Evolutionary conservation across 2,888 invertebrate species (phyloP).

Genomic region (Aplocera efformata): DNA sequence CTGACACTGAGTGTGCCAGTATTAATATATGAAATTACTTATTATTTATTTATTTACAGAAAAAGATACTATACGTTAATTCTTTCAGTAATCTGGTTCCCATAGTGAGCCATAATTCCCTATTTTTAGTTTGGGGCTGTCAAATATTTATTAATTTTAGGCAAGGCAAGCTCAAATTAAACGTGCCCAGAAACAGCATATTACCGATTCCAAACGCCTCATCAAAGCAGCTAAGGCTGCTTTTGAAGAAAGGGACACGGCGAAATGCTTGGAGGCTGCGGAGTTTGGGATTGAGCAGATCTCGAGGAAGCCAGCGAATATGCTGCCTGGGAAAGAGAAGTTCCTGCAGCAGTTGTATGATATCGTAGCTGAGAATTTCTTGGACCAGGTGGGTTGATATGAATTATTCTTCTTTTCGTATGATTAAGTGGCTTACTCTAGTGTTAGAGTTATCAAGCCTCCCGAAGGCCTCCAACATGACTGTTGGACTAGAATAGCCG

Average conservation of each 20-base stretch:
- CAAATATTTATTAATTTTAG: no score
- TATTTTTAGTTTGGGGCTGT: no score
- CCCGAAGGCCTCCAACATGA: background rate
- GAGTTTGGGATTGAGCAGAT: conserved; percentile 71
- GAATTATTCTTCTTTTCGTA: no score
- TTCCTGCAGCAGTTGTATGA: conserved; percentile 57
- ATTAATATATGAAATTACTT: no score
- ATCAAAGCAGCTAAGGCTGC: conserved; percentile 43
- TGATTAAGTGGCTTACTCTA: no score
- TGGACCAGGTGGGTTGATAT: conserved; percentile 55
- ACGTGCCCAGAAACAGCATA: conserved; percentile 55
- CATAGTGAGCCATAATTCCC: no score
- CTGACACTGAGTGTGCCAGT: no score
- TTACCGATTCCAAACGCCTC: conserved; percentile 57
- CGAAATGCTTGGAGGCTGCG: conserved; percentile 60
- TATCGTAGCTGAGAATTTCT: conserved; percentile 58
- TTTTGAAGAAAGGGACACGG: conserved; percentile 52
- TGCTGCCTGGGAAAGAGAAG: conserved; percentile 64
- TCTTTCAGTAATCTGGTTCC: no score
- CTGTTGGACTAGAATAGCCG: no score
- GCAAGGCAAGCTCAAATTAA: conserved; percentile 54
- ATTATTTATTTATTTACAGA: no score
- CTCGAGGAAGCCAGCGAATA: conserved; percentile 47
- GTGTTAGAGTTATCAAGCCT: no score
- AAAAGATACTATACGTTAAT: no score